Base-by-base conservation (phyloP, 1,140 invertebrate genomes). In the Apis laboriosa region DNA sequence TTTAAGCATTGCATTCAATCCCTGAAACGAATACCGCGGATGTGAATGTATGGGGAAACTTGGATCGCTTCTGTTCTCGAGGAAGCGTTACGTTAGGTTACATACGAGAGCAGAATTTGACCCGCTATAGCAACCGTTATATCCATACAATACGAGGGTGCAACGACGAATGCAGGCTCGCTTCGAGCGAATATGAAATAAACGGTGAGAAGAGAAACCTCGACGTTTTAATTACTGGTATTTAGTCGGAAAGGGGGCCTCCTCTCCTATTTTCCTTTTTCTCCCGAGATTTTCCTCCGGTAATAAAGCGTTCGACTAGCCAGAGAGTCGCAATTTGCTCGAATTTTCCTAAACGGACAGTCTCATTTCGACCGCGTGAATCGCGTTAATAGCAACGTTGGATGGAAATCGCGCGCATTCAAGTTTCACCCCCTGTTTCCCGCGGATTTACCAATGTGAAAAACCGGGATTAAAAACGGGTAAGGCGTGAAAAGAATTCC, bases 221-320 rank as follows among this genome's bases (percentile, higher is more conserved):
- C 87, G 87, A 88, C 86, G 86, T 88, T 88, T 88, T 88, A 88
- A 88, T 88, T 88, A 88, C 86, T 88, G 84, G 80, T 88, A 84
- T 88, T 88, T 88, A 88, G 86, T 78, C 63, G 60, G 24, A 66
- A 43, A 13, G 1, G 56, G 28, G 24, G 21, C n/a, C 9, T 2
- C 60, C 15, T 8, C 77, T 77, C 11, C 53, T 24, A 61, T 63
- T 61, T 53, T 34, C 73, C 49, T 82, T 75, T 75, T 63, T 68
- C 34, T 8, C 24, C 28, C 19, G 24, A 43, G n/a, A 43, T 63
- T 83, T 79, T 67, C 53, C 2, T n/a, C 61, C 56, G 34, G 34
- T 49, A 63, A 60, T 77, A 77, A 24, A 79, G 9, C 72, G 63
- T 76, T 74, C 72, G 55, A 60, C 77, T 53, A 53, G 55, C 24